Evolutionary conservation across 2,113 vertebrate species (phyloP), one percentile per base, ranked within the genome.

Genomic region (Apistogramma diplotaenia): DNA sequence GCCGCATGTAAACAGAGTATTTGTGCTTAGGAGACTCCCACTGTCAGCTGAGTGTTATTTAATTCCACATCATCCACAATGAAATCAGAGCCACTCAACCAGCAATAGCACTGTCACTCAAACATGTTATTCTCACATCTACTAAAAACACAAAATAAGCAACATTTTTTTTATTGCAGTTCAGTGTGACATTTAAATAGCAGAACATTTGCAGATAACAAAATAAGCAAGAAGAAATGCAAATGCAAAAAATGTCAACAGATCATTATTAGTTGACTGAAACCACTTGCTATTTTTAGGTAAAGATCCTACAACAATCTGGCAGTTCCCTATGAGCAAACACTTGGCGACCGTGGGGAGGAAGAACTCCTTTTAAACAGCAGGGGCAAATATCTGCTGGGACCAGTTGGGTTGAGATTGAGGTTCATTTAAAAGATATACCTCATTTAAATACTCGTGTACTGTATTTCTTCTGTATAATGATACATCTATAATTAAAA

Each of bases 1-100:
- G 91, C 96, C 93, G 94, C 94, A 53, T 92, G 94, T 94, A 96
- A 96, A 96, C 96, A 95, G 77, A 89, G 87, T 94, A 95, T 92
- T 93, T 93, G 91, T 90, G 82, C 92, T 90, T 92, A 92, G 90
- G 93, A 88, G 91, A 91, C 90, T 94, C 94, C 92, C 89, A 91
- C 59, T 61, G 78, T 83, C 92, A 91, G 83, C 90, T 92, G 93
- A 93, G 76, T 75, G 65, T 61, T 81, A 90, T 89, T 89, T 87
- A 85, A 82, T 85, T 79, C 61, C 84, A 82, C 54, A 76, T 81
- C 82, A 85, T 83, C 21, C 70, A 53, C 83, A 87, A 85, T 80
- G 74, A 79, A 84, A 83, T 74, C 78, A 60, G 61, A 55, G 29
- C 25, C 67, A 21, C 18, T 51, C 4, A 53, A 74, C 74, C 74